These are phyloP conservation scores for Caenorhabditis remanei DNA, from an alignment of 1,140 invertebrate genomes.

Conservation along the genomic window DNA sequence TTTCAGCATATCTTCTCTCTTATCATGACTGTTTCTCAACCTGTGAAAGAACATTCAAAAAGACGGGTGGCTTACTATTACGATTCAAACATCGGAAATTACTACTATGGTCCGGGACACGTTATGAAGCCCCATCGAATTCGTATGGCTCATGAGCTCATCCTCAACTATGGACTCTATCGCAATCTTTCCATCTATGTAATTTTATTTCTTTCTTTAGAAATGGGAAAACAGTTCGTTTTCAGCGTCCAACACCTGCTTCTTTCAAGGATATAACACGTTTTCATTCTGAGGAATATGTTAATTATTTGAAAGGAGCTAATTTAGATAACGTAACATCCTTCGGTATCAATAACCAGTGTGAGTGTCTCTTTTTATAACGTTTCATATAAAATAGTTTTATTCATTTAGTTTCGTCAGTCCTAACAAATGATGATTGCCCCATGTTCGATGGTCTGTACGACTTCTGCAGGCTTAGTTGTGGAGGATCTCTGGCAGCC, in stretches of 20 bases:
- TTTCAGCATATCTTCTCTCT: neutral
- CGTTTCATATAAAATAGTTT: neutral
- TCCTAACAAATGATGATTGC: constrained; percentile 87
- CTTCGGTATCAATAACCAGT: neutral
- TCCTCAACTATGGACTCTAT: constrained; percentile 97
- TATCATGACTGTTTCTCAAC: neutral
- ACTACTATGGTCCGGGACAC: constrained; percentile 98
- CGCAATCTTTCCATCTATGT: constrained; percentile 99
- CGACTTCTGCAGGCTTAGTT: constrained; percentile 96
- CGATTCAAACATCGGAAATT: constrained; percentile 97
- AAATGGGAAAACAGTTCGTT: neutral
- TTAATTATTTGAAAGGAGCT: constrained; percentile 85
- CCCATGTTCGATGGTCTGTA: constrained; percentile 96
- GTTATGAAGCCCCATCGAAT: constrained; percentile 98
- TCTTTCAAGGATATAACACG: constrained; percentile 98
- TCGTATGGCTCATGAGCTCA: constrained; percentile 98
- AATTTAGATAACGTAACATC: constrained; percentile 84
- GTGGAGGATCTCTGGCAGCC: constrained; percentile 94
- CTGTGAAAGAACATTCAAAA: constrained; percentile 85
- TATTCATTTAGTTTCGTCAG: constrained; percentile 87
- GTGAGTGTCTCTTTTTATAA: neutral
- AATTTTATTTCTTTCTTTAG: constrained; percentile 80
- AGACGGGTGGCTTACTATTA: constrained; percentile 98
- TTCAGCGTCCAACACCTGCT: constrained; percentile 96
- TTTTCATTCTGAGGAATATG: no score